Base-by-base conservation (phyloP, 2,888 invertebrate genomes). In the Lasioglossum malachurum region DNA sequence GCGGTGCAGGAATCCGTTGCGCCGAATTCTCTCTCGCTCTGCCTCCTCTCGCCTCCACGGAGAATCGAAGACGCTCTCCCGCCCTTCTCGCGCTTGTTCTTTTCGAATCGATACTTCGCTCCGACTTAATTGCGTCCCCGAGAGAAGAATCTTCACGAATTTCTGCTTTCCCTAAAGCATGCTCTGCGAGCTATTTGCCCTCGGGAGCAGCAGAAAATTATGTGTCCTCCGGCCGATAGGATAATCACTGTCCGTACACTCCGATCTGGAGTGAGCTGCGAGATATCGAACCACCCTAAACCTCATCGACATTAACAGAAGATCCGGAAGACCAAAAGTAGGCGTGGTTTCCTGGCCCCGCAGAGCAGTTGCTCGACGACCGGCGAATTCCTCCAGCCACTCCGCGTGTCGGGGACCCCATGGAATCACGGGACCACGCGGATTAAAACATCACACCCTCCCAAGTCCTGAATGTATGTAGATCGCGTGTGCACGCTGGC, bases 361-460 rank as follows among this genome's bases (percentile, higher is more conserved):
- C 4, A 14, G 60, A 1, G 14, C 60, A 4, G 69, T 12, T 69
- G 19, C n/a, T 14, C 76, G 57, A 57, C 27, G 31, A 14, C 46
- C 72, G 27, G 23, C 16, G 12, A 35, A 60, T 67, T 76, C 75
- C 31, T 27, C 41, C 12, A 53, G 14, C 64, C 27, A 16, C 14
- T 57, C 46, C 27, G 46, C 75, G 53, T 64, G 71, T 57, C 75
- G 44, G 14, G 4, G 67, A 14, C 49, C 67, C 82, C 41, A 84
- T 76, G 80, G 90, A 91, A 92, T 91, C 88, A 91, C 84, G 87
- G 82, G 85, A 79, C 76, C 75, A 76, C 72, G 72, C 83, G 91
- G 92, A 93, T 93, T 93, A 94, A 93, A 93, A 93, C 92, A 91
- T 94, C 92, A 92, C 93, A 91, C 92, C 92, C 91, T 81, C 80